These are phyloP conservation scores for Chymomyza fuscimana DNA, from an alignment of 2,888 invertebrate species.

Conservation along the genomic window DNA sequence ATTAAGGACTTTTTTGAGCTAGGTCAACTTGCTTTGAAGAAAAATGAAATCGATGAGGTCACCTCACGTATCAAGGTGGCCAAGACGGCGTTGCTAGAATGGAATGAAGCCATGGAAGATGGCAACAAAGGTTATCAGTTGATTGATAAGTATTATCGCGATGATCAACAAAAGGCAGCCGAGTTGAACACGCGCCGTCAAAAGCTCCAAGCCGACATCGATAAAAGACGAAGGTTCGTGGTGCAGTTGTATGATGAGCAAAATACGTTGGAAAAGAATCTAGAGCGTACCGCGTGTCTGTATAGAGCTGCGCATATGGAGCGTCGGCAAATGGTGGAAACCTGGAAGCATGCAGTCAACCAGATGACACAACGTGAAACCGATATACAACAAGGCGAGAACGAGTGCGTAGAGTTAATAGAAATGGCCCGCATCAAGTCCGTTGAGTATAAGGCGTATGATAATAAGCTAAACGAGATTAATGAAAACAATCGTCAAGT, in stretches of 20 bases:
- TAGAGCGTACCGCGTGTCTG: conserved; percentile 81
- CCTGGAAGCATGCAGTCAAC: conserved; percentile 87
- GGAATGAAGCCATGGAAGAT: conserved; percentile 86
- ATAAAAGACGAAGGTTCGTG: conserved; percentile 79
- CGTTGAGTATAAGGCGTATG: conserved; percentile 79
- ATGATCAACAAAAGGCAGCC: conserved; percentile 85
- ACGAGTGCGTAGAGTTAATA: conserved; percentile 59
- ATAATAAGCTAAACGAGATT: conserved; percentile 81
- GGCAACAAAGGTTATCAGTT: conserved; percentile 85
- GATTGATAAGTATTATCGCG: conserved; percentile 86
- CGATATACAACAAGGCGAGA: conserved; percentile 83
- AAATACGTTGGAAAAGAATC: conserved; percentile 81
- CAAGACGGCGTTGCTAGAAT: conserved; percentile 83
- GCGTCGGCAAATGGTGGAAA: conserved; percentile 84
- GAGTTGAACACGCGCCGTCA: conserved; percentile 82
- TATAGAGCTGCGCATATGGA: conserved; percentile 83
- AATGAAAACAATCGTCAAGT: conserved; percentile 81
- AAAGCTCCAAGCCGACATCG: conserved; percentile 81
- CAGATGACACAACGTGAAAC: conserved; percentile 86
- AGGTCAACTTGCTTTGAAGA: conserved; percentile 81
- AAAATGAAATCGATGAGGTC: conserved; percentile 83
- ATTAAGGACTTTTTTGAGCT: neutral
- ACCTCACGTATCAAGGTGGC: conserved; percentile 86
- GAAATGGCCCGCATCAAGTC: conserved; percentile 75
- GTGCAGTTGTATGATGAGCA: conserved; percentile 81